phyloP scores from a whole-genome alignment of 2,113 vertebrate species.

The Carassius auratus region DNA sequence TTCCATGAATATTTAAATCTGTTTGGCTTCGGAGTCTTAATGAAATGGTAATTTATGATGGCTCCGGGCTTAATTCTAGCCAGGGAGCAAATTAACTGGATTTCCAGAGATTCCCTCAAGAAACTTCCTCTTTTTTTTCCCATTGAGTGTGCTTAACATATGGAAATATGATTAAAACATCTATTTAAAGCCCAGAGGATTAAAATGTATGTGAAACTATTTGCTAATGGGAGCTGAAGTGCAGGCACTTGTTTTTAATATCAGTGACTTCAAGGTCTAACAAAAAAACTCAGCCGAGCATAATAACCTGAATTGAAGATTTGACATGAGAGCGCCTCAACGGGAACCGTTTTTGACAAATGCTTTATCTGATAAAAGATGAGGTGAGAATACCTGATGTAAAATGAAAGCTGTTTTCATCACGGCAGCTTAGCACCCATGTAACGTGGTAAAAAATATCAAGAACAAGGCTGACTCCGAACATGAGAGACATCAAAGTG shows the following conservation, averaged over 20 bases:
- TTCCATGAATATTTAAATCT: constrained; percentile 70
- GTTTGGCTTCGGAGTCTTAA: constrained; percentile 69
- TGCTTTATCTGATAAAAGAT: not conserved
- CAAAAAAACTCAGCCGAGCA: not conserved
- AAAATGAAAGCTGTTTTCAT: not conserved
- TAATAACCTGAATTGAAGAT: not conserved
- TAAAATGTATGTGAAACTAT: constrained; percentile 35
- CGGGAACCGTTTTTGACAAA: constrained; percentile 12
- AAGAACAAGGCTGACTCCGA: constrained; percentile 1
- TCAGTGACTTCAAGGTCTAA: constrained; percentile 1
- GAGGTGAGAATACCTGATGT: constrained; percentile 1
- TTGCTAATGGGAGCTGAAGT: constrained; percentile 27
- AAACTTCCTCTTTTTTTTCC: constrained; percentile 48
- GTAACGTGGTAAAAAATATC: not conserved
- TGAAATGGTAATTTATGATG: constrained; percentile 71
- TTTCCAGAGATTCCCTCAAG: constrained; percentile 64
- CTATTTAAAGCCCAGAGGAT: constrained; percentile 55
- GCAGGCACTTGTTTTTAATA: constrained; percentile 25
- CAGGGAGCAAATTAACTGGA: constrained; percentile 69
- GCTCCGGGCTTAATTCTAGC: constrained; percentile 66
- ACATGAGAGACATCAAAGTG: not conserved
- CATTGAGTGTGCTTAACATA: constrained; percentile 60
- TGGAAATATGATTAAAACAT: constrained; percentile 61
- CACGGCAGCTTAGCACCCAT: not conserved
- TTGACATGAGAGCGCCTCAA: not conserved